Base-by-base conservation (phyloP, 1,140 invertebrate species). In the Galleria mellonella region DNA sequence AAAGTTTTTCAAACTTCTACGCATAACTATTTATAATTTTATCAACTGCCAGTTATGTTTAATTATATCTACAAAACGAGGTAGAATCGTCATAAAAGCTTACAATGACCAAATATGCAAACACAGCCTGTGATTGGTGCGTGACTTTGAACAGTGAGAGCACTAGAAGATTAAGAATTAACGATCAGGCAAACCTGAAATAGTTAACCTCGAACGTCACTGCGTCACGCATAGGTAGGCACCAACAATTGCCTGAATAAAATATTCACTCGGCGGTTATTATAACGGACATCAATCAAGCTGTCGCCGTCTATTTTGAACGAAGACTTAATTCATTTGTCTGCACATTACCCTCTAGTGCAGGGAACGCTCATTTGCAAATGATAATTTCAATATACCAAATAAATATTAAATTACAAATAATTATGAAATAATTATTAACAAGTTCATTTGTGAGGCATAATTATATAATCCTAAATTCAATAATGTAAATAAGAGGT, bases 211-310 rank as follows among this genome's bases (percentile, higher is more conserved):
- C 62, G 59, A 63, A 64, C 59, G 58, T 70, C 56, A 65, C 45
- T 44, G 43, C 75, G 70, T 71, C 70, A 75, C 70, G 70, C 67
- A 73, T 69, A 49, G 29, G 42, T 55, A 45, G 44, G 45, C 48
- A 51, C 47, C 36, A 50, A 51, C 51, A 51, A 64, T 58, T 51
- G 55, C 51, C 45, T 65, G 54, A 69, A 79, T 79, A 72, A 78
- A 72, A 78, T 67, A 78, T 74, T 71, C 61, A 68, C 52, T 73
- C 59, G 64, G 47, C 54, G 47, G 67, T 74, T 73, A 74, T 66
- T 69, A 71, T 62, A 69, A 65, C 60, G 48, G 57, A 65, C 66
- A 82, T 78, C 68, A 68, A 77, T 78, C 74, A 73, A 72, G 48
- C 62, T 71, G 67, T 75, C 72, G 48, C 40, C 65, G 54, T 70